These are phyloP conservation scores for Lasioglossum albipes DNA, from an alignment of 1,140 invertebrate genomes.

Conservation along the genomic window DNA sequence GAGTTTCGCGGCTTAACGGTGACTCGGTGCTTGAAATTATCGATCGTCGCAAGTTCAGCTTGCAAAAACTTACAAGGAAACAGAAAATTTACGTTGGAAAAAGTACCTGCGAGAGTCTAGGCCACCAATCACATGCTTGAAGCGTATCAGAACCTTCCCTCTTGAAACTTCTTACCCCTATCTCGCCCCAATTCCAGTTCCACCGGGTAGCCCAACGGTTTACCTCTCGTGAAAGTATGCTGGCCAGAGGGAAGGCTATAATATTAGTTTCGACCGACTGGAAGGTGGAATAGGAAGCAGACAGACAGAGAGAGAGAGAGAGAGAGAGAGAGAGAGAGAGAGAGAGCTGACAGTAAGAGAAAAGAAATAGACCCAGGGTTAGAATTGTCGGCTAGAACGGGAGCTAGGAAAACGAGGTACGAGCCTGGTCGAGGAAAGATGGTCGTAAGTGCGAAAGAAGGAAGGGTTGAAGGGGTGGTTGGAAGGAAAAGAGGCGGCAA, in stretches of 20 bases:
- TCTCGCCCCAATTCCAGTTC: slow-evolving; percentile 10
- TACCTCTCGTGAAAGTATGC: slow-evolving; percentile 41
- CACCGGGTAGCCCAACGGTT: slow-evolving; percentile 16
- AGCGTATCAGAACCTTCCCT: slow-evolving; percentile 18
- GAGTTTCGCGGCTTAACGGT: no score
- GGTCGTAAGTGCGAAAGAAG: slow-evolving; percentile 7
- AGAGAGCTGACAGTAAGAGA: neutral
- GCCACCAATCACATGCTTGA: slow-evolving; percentile 11
- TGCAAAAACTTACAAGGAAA: slow-evolving; percentile 5
- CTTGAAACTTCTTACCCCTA: slow-evolving; percentile 36
- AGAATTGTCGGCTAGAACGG: neutral
- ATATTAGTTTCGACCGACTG: slow-evolving; percentile 54
- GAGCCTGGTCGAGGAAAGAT: neutral
- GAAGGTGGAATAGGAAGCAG: neutral
- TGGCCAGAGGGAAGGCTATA: slow-evolving; percentile 37
- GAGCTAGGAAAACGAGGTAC: neutral
- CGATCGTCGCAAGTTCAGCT: neutral
- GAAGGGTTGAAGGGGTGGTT: no score
- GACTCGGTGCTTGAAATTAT: neutral
- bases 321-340: neutral
- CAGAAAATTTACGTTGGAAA: neutral
- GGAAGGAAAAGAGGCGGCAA: neutral
- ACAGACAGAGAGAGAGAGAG: neutral
- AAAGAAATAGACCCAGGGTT: neutral
- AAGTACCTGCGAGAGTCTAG: neutral